Conservation (phyloP, 2,113 vertebrate genomes). For the Paralichthys olivaceus region DNA sequence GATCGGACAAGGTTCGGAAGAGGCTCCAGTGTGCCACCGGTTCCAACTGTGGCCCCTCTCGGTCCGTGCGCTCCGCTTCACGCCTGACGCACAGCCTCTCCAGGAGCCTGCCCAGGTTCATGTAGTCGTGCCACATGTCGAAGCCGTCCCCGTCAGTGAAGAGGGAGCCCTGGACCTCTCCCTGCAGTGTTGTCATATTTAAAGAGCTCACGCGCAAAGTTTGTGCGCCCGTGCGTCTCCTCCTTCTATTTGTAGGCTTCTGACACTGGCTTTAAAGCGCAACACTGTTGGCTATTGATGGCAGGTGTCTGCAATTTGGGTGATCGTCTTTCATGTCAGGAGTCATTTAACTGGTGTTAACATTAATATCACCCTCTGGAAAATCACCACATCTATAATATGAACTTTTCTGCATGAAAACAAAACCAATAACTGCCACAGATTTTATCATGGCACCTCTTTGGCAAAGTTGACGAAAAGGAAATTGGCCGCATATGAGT, state of each 20-base stretch:
- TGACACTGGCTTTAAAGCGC: background rate
- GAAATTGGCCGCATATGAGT: too few relatives aligned
- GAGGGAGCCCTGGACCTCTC: background rate
- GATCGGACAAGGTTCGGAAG: background rate
- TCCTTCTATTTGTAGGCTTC: constrained; percentile 41
- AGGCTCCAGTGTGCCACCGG: background rate
- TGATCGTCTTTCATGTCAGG: constrained; percentile 3
- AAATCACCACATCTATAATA: too few relatives aligned
- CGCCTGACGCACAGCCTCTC: constrained; percentile 1
- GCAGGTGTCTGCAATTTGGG: constrained; percentile 22
- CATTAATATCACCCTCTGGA: too few relatives aligned
- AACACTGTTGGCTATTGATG: constrained; percentile 19
- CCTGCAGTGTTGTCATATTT: constrained; percentile 19
- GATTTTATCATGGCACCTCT: too few relatives aligned
- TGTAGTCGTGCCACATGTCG: constrained; percentile 80
- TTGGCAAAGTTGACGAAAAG: too few relatives aligned
- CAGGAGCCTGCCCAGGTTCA: constrained; percentile 68
- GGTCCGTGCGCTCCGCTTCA: background rate
- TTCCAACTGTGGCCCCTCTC: background rate
- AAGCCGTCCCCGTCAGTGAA: constrained; percentile 20
- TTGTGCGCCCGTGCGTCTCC: background rate
- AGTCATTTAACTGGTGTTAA: too few relatives aligned
- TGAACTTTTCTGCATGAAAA: too few relatives aligned
- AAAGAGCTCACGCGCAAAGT: background rate
- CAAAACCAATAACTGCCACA: too few relatives aligned